These are phyloP conservation scores for Drosophila lacicola DNA, from an alignment of 2,888 invertebrate species.

Conservation along the genomic window DNA sequence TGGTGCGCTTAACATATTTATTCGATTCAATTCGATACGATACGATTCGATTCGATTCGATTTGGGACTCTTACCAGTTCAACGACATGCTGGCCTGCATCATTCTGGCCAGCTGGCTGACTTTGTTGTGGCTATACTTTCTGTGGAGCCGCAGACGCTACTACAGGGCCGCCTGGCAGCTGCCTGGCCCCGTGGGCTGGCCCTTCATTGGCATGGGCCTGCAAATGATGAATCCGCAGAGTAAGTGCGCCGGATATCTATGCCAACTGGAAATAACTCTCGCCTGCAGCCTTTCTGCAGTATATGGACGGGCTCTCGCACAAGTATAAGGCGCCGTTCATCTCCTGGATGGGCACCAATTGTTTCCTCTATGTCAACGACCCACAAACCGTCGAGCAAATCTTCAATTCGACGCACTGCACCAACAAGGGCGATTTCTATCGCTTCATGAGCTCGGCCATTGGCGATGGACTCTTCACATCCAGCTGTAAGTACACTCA, in stretches of 20 bases:
- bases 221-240: constrained; percentile 82
- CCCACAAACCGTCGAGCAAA: constrained; percentile 80
- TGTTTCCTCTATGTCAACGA: constrained; percentile 83
- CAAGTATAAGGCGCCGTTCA: constrained; percentile 74
- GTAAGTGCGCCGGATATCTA: constrained; percentile 54
- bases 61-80: constrained; percentile 31
- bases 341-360: constrained; percentile 83
- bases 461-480: constrained; percentile 83
- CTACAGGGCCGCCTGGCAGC: constrained; percentile 76
- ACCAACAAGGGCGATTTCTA: constrained; percentile 83
- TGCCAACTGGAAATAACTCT: neutral
- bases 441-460: constrained; percentile 79
- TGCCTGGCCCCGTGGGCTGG: constrained; percentile 81
- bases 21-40: constrained; percentile 20
- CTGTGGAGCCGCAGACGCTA: constrained; percentile 81
- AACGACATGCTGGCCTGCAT: constrained; percentile 71
- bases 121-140: constrained; percentile 71
- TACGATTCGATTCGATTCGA: constrained; percentile 12
- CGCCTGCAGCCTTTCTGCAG: constrained; percentile 68
- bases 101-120: constrained; percentile 55
- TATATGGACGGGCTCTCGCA: constrained; percentile 68
- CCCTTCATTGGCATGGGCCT: constrained; percentile 82
- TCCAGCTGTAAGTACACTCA: constrained; percentile 73
- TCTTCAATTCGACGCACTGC: constrained; percentile 82
- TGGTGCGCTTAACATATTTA: constrained; percentile 27